Conservation (phyloP, 1,140 invertebrate genomes). For the Zaprionus taronus region DNA sequence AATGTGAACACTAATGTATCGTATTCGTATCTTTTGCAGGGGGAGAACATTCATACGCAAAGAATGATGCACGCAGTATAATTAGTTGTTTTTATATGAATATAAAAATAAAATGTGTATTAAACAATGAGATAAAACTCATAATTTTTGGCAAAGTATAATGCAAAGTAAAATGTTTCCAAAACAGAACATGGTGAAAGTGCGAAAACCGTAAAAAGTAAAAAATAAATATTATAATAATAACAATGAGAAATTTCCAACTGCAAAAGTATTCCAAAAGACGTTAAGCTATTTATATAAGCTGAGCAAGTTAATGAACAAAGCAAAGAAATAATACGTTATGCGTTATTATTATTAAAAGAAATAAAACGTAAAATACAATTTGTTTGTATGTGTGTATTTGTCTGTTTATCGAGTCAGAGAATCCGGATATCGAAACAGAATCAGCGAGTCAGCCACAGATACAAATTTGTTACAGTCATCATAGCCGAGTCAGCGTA, state of each 20-base stretch:
- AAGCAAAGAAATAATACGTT: conserved; percentile 66
- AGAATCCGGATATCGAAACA: conserved; percentile 12
- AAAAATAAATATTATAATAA: conserved; percentile 19
- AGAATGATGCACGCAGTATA: conserved; percentile 87
- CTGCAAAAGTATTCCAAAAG: conserved; percentile 71
- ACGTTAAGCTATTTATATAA: conserved; percentile 69
- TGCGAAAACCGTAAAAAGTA: conserved; percentile 44
- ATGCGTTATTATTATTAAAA: conserved; percentile 62
- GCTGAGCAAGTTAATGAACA: conserved; percentile 74
- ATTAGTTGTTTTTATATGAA: conserved; percentile 84
- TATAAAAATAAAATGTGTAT: conserved; percentile 75
- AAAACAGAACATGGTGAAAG: conserved; percentile 51
- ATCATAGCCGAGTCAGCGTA: conserved; percentile 38
- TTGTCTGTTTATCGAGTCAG: conserved; percentile 63
- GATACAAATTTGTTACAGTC: conserved; percentile 60
- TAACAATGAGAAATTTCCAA: conserved; percentile 17
- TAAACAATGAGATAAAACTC: conserved; percentile 62
- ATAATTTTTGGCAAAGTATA: conserved; percentile 53
- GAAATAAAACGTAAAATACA: conserved; percentile 37
- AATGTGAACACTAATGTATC: conserved; percentile 16
- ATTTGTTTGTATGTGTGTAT: conserved; percentile 13
- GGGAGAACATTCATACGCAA: conserved; percentile 91
- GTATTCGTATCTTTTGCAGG: conserved; percentile 85
- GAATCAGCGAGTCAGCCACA: conserved; percentile 38
- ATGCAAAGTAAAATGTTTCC: conserved; percentile 46